Evolutionary conservation across 2,113 vertebrate species (phyloP).

Genomic region (Malurus melanocephalus): DNA sequence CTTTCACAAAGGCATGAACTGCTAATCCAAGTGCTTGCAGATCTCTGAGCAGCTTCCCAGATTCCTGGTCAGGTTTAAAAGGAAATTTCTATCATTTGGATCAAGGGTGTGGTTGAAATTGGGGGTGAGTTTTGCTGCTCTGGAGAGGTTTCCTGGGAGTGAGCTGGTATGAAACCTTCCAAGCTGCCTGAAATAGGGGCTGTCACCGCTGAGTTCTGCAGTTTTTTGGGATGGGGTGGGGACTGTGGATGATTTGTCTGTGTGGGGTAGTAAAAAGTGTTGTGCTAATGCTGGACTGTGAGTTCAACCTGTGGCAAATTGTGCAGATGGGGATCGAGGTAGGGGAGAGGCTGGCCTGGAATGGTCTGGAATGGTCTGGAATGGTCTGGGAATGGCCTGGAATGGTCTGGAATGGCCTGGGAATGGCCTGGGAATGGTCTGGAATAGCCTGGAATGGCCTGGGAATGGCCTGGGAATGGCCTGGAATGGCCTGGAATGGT

Average conservation of each 20-base stretch:
- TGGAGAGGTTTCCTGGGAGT: neutral
- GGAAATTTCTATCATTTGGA: neutral
- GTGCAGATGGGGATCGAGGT: neutral
- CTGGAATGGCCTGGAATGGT: no score
- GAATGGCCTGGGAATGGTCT: no score
- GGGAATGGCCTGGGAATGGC: no score
- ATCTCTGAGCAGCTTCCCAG: constrained; percentile 37
- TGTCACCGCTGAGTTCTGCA: neutral
- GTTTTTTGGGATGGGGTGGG: neutral
- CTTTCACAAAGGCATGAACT: constrained; percentile 31
- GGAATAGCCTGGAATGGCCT: no score
- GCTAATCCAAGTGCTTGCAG: constrained; percentile 44
- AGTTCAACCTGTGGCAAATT: neutral
- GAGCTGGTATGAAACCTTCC: neutral
- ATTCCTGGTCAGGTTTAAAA: constrained; percentile 47
- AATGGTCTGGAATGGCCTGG: no score
- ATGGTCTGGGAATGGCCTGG: no score
- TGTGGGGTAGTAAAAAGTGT: neutral
- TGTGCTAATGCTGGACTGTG: neutral
- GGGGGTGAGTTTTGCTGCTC: neutral
- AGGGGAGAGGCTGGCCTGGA: neutral
- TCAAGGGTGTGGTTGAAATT: neutral
- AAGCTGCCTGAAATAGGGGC: neutral
- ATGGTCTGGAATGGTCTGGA: neutral
- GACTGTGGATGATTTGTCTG: neutral